These are phyloP conservation scores for Cinclus cinclus DNA, from an alignment of 2,113 vertebrate species.

Conservation along the genomic window DNA sequence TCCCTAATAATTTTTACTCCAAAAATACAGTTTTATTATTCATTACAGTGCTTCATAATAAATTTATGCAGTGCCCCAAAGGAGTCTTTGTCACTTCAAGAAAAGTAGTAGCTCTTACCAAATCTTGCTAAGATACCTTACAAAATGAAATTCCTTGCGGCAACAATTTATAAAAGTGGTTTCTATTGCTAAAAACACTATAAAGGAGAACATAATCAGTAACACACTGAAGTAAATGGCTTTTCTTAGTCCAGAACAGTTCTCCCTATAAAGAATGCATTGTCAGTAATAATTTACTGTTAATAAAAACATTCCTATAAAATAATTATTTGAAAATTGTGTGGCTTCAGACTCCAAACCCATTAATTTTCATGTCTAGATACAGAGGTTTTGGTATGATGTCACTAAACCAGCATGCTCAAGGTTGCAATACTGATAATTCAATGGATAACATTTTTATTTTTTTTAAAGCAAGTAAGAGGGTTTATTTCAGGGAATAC, in stretches of 20 bases:
- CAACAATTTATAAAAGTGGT: background rate
- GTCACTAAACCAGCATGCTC: background rate
- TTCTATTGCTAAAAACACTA: background rate
- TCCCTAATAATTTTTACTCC: background rate
- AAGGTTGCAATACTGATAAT: background rate
- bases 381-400: background rate
- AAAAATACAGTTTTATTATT: conserved; percentile 30
- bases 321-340: background rate
- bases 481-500: background rate
- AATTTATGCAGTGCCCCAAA: background rate
- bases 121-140: background rate
- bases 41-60: conserved; percentile 4
- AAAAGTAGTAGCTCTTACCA: background rate
- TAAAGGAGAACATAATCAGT: conserved; percentile 34
- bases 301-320: background rate
- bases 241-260: background rate
- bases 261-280: background rate
- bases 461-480: background rate
- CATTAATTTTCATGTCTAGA: background rate
- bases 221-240: background rate
- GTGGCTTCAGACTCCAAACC: background rate
- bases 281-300: background rate
- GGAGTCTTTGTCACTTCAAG: background rate
- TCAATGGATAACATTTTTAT: background rate
- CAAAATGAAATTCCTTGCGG: background rate